These are phyloP conservation scores for Spizaetus ornatus DNA, from an alignment of 2,113 vertebrate species.

Conservation along the genomic window DNA sequence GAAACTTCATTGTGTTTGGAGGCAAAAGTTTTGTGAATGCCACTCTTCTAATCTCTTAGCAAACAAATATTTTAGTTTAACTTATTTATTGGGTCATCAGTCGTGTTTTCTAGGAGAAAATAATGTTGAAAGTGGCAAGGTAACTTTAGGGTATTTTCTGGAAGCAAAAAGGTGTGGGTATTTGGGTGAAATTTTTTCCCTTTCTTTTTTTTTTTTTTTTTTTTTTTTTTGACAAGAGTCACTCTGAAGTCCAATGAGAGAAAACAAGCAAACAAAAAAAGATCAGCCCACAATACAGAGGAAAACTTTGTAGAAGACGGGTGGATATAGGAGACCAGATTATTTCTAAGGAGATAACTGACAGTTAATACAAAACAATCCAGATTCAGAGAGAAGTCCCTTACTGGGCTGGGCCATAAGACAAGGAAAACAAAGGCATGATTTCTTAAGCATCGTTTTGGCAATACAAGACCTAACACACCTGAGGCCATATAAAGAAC, in stretches of 20 bases:
- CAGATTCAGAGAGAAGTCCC: neutral
- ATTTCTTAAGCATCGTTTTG: neutral
- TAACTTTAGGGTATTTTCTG: neutral
- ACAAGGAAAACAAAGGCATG: neutral
- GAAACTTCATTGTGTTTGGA: neutral
- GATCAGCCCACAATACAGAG: neutral
- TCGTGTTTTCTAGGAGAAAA: neutral
- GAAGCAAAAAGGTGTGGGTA: neutral
- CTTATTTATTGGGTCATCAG: neutral
- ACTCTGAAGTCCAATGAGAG: neutral
- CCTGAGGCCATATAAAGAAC: neutral
- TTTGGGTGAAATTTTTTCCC: neutral
- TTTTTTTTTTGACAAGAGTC: neutral
- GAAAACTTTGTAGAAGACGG: neutral
- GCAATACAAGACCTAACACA: neutral
- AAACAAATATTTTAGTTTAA: neutral
- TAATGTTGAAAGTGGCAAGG: neutral
- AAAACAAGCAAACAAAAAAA: neutral
- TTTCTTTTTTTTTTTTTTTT: neutral
- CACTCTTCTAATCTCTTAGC: neutral
- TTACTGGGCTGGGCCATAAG: neutral
- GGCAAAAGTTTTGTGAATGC: neutral
- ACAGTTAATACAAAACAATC: neutral
- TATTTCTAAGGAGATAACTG: neutral
- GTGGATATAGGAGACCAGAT: neutral